Conservation (phyloP, 2,888 invertebrate genomes). For the Heliconius charithonia region DNA sequence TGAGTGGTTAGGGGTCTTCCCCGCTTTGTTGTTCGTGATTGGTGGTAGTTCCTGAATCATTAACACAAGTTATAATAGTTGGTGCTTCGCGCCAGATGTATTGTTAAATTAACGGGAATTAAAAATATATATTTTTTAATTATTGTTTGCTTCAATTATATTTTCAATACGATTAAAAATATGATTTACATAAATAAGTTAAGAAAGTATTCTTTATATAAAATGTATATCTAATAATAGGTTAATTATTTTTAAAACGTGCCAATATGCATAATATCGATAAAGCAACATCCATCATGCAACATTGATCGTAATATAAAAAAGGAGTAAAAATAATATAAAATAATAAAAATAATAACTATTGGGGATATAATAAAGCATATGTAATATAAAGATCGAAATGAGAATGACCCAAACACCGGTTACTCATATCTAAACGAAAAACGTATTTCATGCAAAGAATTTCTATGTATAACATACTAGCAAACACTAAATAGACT, state of each 20-base stretch:
- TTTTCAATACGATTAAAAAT: neutral
- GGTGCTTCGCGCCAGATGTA: slow-evolving; percentile 20
- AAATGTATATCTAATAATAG: slow-evolving; percentile 42
- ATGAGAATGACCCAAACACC: slow-evolving; percentile 78
- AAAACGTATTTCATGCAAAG: slow-evolving; percentile 48
- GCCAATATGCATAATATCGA: slow-evolving; percentile 71
- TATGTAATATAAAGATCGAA: slow-evolving; percentile 67
- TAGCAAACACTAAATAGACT: slow-evolving; percentile 37
- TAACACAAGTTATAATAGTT: slow-evolving; percentile 29
- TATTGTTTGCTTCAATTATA: neutral
- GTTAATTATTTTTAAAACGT: slow-evolving; percentile 58
- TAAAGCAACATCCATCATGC: slow-evolving; percentile 79
- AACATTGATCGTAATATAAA: slow-evolving; percentile 64
- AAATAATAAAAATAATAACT: too few relatives aligned
- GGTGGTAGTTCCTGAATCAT: slow-evolving; percentile 75
- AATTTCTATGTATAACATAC: slow-evolving; percentile 30
- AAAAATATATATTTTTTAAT: slow-evolving; percentile 13
- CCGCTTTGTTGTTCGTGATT: slow-evolving; percentile 72
- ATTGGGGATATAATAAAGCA: slow-evolving; percentile 57
- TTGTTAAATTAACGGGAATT: slow-evolving; percentile 20
- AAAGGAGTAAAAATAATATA: slow-evolving; percentile 55
- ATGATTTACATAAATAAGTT: slow-evolving; percentile 29
- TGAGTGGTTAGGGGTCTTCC: slow-evolving; percentile 60
- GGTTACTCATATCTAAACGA: slow-evolving; percentile 48
- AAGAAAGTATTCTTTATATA: neutral